These are phyloP conservation scores for Tetranychus urticae DNA, from an alignment of 1,140 invertebrate species.

Conservation along the genomic window DNA sequence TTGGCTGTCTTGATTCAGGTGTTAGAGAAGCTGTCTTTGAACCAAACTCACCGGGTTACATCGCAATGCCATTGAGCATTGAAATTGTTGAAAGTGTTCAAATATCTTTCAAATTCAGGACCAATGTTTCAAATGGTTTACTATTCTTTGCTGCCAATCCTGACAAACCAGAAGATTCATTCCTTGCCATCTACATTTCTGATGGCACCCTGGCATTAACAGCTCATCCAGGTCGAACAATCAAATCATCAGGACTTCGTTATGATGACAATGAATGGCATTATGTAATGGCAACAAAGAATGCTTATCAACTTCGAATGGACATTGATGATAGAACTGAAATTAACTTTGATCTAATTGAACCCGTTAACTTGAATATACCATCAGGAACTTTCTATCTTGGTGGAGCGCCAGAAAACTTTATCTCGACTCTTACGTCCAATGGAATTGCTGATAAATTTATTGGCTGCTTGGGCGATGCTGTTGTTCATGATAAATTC, in stretches of 20 bases:
- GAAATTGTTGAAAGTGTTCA: constrained; percentile 24
- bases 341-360: not conserved
- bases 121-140: constrained; percentile 42
- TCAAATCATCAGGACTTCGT: constrained; percentile 26
- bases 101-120: constrained; percentile 72
- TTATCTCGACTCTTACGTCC: constrained; percentile 24
- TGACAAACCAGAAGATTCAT: constrained; percentile 28
- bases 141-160: constrained; percentile 43
- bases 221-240: constrained; percentile 23
- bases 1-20: constrained; percentile 34
- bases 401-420: constrained; percentile 41
- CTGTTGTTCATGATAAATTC: constrained; percentile 50
- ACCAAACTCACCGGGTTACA: constrained; percentile 17
- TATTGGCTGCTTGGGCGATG: constrained; percentile 60
- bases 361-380: not conserved
- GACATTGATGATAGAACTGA: constrained; percentile 50
- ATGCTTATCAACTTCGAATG: constrained; percentile 31
- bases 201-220: constrained; percentile 43
- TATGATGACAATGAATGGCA: constrained; percentile 83
- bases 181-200: constrained; percentile 36
- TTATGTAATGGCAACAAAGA: constrained; percentile 52
- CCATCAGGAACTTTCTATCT: constrained; percentile 38
- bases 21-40: constrained; percentile 23
- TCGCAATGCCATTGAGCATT: constrained; percentile 15
- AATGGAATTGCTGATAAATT: constrained; percentile 28